Conservation (phyloP, 1,140 invertebrate species). For the Lepidurus apus region DNA sequence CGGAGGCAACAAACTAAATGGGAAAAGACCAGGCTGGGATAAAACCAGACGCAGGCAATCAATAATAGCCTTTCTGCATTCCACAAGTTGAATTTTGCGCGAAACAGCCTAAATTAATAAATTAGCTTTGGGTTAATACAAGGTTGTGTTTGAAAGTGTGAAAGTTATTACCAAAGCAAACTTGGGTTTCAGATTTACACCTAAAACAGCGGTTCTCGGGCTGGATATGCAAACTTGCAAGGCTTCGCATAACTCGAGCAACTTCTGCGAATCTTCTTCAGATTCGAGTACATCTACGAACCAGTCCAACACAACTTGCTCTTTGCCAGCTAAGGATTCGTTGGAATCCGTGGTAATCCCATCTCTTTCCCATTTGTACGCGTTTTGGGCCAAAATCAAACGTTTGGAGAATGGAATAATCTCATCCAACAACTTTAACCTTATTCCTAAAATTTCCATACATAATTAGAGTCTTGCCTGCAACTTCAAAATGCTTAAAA, state of each 20-base stretch:
- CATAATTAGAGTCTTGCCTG: neutral
- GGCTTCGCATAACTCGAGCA: neutral
- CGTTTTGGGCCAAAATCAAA: conserved; percentile 3
- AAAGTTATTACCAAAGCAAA: neutral
- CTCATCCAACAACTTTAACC: neutral
- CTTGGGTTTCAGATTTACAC: neutral
- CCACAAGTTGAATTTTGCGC: neutral
- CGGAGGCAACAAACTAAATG: no score
- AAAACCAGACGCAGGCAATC: no score
- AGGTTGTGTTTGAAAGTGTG: neutral
- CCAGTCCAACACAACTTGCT: neutral
- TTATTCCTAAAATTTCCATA: neutral
- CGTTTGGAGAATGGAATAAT: neutral
- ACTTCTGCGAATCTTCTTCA: neutral
- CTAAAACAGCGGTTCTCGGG: neutral
- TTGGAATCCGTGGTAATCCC: neutral
- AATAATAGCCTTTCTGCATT: no score
- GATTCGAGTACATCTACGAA: neutral
- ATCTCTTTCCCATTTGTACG: conserved; percentile 15
- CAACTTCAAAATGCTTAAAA: neutral
- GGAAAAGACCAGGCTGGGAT: no score
- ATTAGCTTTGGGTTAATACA: neutral
- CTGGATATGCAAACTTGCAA: neutral
- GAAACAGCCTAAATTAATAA: neutral
- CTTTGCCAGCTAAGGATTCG: neutral